Conservation (phyloP, 2,888 invertebrate species). For the Seira ritae region DNA sequence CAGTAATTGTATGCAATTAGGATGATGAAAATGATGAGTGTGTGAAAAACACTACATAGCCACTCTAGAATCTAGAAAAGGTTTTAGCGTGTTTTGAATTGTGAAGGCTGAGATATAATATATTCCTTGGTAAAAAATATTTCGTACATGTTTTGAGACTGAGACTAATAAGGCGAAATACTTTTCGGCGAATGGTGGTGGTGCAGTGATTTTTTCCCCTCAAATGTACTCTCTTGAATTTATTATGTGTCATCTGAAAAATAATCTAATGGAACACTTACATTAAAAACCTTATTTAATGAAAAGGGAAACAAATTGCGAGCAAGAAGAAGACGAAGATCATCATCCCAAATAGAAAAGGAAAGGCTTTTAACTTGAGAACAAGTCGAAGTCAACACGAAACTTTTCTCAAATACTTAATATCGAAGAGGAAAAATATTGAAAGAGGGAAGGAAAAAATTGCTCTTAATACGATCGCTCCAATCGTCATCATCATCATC, state of each 20-base stretch:
- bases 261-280: too few species aligned
- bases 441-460: conserved; percentile 26
- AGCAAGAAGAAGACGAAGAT: neutral
- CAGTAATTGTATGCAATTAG: conserved; percentile 57
- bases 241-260: too few species aligned
- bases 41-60: conserved; percentile 55
- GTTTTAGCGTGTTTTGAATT: neutral
- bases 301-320: neutral
- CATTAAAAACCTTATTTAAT: neutral
- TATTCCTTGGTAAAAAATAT: neutral
- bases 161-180: neutral
- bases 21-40: conserved; percentile 53
- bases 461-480: conserved; percentile 52
- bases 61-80: neutral
- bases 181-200: too few species aligned
- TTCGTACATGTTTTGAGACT: conserved; percentile 9
- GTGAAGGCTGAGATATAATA: neutral
- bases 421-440: too few species aligned
- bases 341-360: neutral
- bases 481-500: conserved; percentile 14
- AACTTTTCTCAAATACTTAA: neutral
- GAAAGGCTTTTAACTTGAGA: neutral
- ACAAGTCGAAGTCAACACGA: neutral
- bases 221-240: too few species aligned
- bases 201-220: too few species aligned